Base-by-base conservation (phyloP, 2,888 invertebrate species). In the Gortyna flavago region DNA sequence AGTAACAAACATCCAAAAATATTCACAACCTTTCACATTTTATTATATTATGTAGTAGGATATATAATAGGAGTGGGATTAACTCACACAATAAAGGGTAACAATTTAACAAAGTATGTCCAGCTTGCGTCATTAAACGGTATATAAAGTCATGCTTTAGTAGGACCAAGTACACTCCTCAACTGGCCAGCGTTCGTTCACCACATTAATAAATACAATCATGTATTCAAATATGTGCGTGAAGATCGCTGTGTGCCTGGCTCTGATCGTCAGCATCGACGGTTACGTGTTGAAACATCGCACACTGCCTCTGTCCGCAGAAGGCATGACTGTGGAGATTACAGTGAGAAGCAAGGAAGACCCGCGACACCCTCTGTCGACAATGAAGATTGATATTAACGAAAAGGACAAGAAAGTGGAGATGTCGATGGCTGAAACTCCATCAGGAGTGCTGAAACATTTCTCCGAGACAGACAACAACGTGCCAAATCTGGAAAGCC, bases 281-380 rank as follows among this genome's bases (percentile, higher is more conserved):
- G 80, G 89, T 54, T 67, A 82, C 57, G 84, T 87, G 62, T 70
- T 90, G 29, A 83, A 77, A 70, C 75, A 83, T 8, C 79, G 76
- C 18, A 71, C 75, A 48, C 59, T 87, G 68, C 75, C 81, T 59
- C 51, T 91, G 66, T 83, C 88, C 48, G 57, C 83, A 16, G 86
- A 88, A 82, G 89, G 88, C 61, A 65, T 89, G 54, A 81, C 84
- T 25, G 65, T 90, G 77, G 88, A 91, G 29, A 81, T 89, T 25
- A 69, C 76, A 7, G 83, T 91, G 65, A 87, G 84, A 48, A 81
- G 75, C 18, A 84, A 89, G 16, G 77, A 74, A 2, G 81, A 72
- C 29, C 38, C 68, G 0, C 67, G 66, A n/a, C 72, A 70, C 32
- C 81, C 83, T 21, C 51, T 85, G 25, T 77, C 84, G 41, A 76